Evolutionary conservation across 2,797 vertebrate genomes (phyloP).

Genomic region (Anabacerthia variegaticeps): DNA sequence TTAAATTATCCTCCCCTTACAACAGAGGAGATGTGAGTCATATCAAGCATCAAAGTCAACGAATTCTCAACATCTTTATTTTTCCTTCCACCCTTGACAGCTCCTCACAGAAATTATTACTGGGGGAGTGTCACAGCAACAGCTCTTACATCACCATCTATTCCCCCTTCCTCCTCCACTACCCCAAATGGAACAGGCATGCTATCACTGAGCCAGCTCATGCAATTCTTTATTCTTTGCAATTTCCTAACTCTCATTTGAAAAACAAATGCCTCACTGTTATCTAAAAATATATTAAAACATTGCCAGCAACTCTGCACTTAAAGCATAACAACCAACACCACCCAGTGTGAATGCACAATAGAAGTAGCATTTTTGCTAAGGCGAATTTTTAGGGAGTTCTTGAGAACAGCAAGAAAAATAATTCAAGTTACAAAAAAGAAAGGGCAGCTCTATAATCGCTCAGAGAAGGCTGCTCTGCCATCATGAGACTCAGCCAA

Average conservation of each 20-base stretch:
- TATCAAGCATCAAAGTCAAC: background rate
- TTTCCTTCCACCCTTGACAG: background rate
- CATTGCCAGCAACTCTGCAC: slow-evolving; percentile 47
- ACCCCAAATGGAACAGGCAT: slow-evolving; percentile 27
- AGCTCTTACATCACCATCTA: slow-evolving; percentile 17
- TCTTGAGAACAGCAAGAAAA: slow-evolving; percentile 26
- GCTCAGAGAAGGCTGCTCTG: background rate
- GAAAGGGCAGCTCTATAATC: background rate
- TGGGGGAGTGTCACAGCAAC: background rate
- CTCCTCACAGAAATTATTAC: background rate
- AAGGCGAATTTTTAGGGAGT: slow-evolving; percentile 9
- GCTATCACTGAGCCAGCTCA: slow-evolving; percentile 42
- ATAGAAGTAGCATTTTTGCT: slow-evolving; percentile 25
- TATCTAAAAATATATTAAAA: slow-evolving; percentile 66
- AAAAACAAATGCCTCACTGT: slow-evolving; percentile 67
- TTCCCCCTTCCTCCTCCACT: slow-evolving; percentile 3
- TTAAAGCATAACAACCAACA: slow-evolving; percentile 62
- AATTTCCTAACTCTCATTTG: slow-evolving; percentile 62
- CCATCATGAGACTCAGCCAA: background rate
- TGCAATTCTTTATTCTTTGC: slow-evolving; percentile 64
- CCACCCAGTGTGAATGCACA: slow-evolving; percentile 55
- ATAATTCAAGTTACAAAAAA: background rate
- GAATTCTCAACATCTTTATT: background rate
- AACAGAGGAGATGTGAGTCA: background rate
- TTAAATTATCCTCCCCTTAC: background rate